phyloP scores from a whole-genome alignment of 2,113 vertebrate genomes.

The Stigmatopora nigra region DNA sequence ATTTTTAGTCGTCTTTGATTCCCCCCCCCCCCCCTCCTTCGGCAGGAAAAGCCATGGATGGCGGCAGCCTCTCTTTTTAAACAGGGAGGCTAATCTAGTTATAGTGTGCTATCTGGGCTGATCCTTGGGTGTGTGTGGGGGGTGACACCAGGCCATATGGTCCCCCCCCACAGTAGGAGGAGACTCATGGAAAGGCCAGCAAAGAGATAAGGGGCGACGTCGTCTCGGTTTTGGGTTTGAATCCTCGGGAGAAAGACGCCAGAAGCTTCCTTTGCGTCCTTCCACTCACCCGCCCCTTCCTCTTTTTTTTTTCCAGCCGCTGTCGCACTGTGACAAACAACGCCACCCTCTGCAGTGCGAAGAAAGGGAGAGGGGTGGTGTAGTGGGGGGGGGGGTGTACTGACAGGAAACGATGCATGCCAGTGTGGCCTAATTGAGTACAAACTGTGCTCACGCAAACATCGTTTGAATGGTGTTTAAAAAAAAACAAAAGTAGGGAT shows the following conservation, averaged over 20 bases:
- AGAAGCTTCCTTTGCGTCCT: constrained; percentile 37
- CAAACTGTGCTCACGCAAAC: constrained; percentile 48
- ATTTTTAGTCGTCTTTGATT: constrained; percentile 64
- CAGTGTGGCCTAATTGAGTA: constrained; percentile 57
- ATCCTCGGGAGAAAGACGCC: constrained; percentile 44
- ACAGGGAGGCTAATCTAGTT: constrained; percentile 35
- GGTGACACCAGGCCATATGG: constrained; percentile 66
- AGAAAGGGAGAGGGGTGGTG: constrained; percentile 12
- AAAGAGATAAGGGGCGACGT: constrained; percentile 55
- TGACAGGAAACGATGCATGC: constrained; percentile 53
- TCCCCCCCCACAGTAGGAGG: constrained; percentile 47
- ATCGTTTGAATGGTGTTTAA: constrained; percentile 21
- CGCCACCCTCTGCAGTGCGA: constrained; percentile 52
- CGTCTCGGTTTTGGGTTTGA: constrained; percentile 54
- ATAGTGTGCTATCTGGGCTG: constrained; percentile 28
- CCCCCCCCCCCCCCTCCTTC: constrained; percentile 34
- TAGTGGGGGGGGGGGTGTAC: constrained; percentile 17
- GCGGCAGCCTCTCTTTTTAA: constrained; percentile 25
- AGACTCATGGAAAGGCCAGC: constrained; percentile 53
- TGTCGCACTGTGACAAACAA: constrained; percentile 56
- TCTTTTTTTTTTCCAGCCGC: constrained; percentile 39
- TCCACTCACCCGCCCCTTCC: constrained; percentile 40
- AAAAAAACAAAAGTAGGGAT: not conserved
- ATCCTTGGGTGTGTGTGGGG: constrained; percentile 34
- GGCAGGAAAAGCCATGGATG: constrained; percentile 46